Evolutionary conservation across 2,888 invertebrate genomes (phyloP), one percentile per base, ranked within the genome.

Genomic region (Malthinus seriepunctatus): DNA sequence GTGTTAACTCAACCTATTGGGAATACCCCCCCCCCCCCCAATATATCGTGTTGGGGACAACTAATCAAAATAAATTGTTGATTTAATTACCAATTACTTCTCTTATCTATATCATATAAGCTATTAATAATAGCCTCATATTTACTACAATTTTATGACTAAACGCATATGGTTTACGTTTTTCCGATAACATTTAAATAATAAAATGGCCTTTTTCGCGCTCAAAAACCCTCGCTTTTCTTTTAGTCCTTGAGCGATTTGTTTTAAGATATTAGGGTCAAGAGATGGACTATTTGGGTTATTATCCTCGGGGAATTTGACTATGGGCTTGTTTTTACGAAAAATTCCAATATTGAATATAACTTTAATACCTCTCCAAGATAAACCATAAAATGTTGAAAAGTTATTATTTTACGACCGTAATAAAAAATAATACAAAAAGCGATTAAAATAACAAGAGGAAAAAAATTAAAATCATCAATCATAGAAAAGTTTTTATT

Each of bases 1-100:
- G 50, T 51, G 48, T 42, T 46, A 52, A 55, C 51, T 37, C 47
- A 44, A 37, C 42, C 60, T 32, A 44, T 51, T 31, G 55, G 51
- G 60, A 56, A 56, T 56, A 44, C 33, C 48, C 33, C 48, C 55
- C 51, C 51, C 35, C 33, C 48, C 33, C 48, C 55, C 51, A 60
- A 60, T 49, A 52, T 45, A 51, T 49, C 60, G 42, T 44, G 38
- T 31, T 38, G 58, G 52, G 39, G 58, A 48, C 52, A 45, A 32
- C 49, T 58, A 52, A 58, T 59, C 51, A 49, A 48, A 48, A 42
- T 34, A 42, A 39, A 55, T 55, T 46, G 45, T 37, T 46, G 31
- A 52, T 34, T 52, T 42, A 42, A 42, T 42, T 42, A 42, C 39
- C 39, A 42, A 44, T 35, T 46, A 46, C 45, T 23, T 44, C 35